Conservation (phyloP, 2,113 vertebrate genomes). For the Dermatemys mawii region DNA sequence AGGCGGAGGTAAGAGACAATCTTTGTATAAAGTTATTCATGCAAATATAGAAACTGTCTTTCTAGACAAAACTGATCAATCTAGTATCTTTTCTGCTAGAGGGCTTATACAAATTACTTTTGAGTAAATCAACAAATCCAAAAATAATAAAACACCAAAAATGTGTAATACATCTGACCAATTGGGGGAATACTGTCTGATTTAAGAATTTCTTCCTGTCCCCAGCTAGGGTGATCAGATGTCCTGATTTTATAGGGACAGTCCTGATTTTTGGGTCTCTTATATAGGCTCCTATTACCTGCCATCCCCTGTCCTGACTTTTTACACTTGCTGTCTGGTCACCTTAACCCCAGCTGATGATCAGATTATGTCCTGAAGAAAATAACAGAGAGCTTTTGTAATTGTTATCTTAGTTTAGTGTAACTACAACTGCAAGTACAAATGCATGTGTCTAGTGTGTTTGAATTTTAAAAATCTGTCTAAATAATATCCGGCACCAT, state of each 20-base stretch:
- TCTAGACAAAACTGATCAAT: background rate
- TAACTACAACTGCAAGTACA: background rate
- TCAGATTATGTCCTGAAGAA: background rate
- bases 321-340: too few relatives aligned
- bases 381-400: background rate
- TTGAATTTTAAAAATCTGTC: background rate
- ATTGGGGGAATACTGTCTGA: background rate
- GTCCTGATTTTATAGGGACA: too few relatives aligned
- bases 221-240: too few relatives aligned
- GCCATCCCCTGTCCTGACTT: too few relatives aligned
- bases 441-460: background rate
- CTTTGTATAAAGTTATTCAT: background rate
- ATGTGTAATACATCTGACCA: background rate
- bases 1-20: background rate
- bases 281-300: too few relatives aligned
- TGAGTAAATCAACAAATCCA: background rate
- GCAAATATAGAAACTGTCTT: background rate
- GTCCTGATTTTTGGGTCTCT: too few relatives aligned
- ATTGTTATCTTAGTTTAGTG: background rate
- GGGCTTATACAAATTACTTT: background rate
- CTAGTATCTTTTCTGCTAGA: background rate
- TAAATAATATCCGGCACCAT: background rate
- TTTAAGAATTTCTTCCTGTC: background rate
- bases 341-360: background rate
- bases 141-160: background rate